Conservation (phyloP, 2,113 vertebrate species). For the Oophaga pumilio region DNA sequence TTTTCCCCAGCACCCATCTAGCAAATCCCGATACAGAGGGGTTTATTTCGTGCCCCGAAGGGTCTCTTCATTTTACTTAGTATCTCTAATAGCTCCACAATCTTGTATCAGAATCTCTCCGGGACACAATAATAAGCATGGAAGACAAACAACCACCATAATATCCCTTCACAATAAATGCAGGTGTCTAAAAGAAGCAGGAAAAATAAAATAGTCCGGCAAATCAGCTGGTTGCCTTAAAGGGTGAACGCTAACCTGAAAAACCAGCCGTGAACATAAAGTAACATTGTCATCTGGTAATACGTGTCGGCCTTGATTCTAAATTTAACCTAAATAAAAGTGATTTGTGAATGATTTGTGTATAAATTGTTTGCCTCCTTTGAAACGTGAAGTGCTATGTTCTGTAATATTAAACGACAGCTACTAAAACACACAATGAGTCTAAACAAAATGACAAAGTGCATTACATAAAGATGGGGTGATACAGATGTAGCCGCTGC, state of each 20-base stretch:
- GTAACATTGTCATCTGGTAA: slow-evolving; percentile 40
- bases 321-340: slow-evolving; percentile 43
- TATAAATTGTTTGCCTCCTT: slow-evolving; percentile 38
- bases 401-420: slow-evolving; percentile 38
- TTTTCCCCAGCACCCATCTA: neutral
- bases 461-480: slow-evolving; percentile 20
- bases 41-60: neutral
- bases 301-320: slow-evolving; percentile 20
- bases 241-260: slow-evolving; percentile 21
- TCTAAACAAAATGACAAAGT: slow-evolving; percentile 41
- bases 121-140: slow-evolving; percentile 23
- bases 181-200: neutral
- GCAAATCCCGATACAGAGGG: neutral
- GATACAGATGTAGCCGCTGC: slow-evolving; percentile 9
- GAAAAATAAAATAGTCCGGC: neutral
- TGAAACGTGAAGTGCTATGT: slow-evolving; percentile 33
- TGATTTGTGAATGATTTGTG: slow-evolving; percentile 44
- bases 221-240: slow-evolving; percentile 9
- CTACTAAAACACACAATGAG: slow-evolving; percentile 24
- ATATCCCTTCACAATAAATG: slow-evolving; percentile 10
- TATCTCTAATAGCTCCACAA: slow-evolving; percentile 41
- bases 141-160: neutral
- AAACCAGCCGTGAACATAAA: slow-evolving; percentile 14
- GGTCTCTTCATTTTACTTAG: slow-evolving; percentile 18
- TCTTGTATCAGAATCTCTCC: slow-evolving; percentile 13